phyloP scores from a whole-genome alignment of 2,888 invertebrate genomes.

The Lucinisca nassula region DNA sequence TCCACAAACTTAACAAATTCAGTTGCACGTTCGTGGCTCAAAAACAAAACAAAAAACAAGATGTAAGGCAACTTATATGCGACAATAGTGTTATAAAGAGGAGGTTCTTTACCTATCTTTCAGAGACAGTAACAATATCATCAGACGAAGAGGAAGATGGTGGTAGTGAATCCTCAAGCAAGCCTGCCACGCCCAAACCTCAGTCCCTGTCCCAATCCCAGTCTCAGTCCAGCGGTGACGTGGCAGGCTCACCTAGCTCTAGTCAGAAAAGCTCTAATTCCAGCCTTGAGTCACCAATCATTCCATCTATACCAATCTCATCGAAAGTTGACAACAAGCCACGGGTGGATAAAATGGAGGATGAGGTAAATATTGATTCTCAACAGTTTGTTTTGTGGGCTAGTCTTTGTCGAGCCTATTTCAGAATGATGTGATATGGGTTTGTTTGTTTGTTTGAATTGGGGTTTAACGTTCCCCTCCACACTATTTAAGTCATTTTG shows the following conservation, averaged over 20 bases:
- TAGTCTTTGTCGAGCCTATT: too few relatives aligned
- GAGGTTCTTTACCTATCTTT: too few relatives aligned
- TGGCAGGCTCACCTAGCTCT: conserved; percentile 34
- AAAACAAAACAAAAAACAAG: too few relatives aligned
- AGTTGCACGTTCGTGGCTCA: too few relatives aligned
- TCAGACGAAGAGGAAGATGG: conserved; percentile 85
- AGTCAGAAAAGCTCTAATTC: conserved; percentile 28
- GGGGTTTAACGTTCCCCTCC: too few relatives aligned
- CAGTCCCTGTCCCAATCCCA: conserved; percentile 17
- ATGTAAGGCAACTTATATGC: too few relatives aligned
- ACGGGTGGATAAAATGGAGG: conserved; percentile 79
- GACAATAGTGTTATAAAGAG: too few relatives aligned
- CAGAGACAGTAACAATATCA: conserved; percentile 86
- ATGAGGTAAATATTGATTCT: conserved; percentile 74
- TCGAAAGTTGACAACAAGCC: conserved; percentile 9
- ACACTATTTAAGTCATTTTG: too few relatives aligned
- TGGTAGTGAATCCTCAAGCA: background rate
- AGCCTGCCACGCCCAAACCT: conserved; percentile 6
- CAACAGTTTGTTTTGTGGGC: too few relatives aligned
- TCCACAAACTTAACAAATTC: too few relatives aligned
- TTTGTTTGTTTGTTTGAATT: too few relatives aligned
- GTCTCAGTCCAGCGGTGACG: background rate
- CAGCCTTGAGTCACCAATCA: conserved; percentile 62
- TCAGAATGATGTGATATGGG: too few relatives aligned
- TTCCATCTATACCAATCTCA: conserved; percentile 62